Evolutionary conservation across 2,888 invertebrate genomes (phyloP).

Genomic region (Ophion ellenae): DNA sequence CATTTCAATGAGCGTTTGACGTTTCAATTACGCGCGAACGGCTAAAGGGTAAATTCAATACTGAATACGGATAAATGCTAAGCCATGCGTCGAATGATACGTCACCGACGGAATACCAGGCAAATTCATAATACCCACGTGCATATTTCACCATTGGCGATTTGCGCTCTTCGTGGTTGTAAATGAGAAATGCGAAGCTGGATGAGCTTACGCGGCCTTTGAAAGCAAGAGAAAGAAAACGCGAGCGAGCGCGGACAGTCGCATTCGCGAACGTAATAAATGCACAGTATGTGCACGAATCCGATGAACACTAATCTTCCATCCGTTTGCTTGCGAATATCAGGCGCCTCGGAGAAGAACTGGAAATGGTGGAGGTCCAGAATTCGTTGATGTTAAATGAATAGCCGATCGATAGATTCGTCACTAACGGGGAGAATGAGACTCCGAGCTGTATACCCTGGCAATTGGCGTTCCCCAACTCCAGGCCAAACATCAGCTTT

Average conservation of each 20-base stretch:
- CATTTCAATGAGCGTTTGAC: neutral
- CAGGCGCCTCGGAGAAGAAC: neutral
- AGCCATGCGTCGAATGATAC: conserved; percentile 6
- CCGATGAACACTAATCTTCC: neutral
- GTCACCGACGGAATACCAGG: neutral
- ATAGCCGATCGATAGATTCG: neutral
- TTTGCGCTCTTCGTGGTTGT: conserved; percentile 3
- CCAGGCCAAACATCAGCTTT: neutral
- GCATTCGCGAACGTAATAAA: too few species aligned
- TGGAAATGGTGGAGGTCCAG: neutral
- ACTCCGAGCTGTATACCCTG: neutral
- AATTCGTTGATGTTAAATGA: neutral
- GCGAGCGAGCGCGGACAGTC: neutral
- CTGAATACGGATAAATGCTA: conserved; percentile 8
- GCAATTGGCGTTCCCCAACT: neutral
- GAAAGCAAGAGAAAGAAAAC: neutral
- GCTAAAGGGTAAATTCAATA: conserved; percentile 20
- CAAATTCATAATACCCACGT: neutral
- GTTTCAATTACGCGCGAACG: neutral
- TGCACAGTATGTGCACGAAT: too few species aligned
- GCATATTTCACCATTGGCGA: conserved; percentile 18
- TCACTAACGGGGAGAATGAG: neutral
- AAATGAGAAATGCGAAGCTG: conserved; percentile 26
- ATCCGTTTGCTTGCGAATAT: neutral
- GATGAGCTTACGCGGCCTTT: neutral